Evolutionary conservation across 2,113 vertebrate species (phyloP).

Genomic region (Ceyx margarethae): DNA sequence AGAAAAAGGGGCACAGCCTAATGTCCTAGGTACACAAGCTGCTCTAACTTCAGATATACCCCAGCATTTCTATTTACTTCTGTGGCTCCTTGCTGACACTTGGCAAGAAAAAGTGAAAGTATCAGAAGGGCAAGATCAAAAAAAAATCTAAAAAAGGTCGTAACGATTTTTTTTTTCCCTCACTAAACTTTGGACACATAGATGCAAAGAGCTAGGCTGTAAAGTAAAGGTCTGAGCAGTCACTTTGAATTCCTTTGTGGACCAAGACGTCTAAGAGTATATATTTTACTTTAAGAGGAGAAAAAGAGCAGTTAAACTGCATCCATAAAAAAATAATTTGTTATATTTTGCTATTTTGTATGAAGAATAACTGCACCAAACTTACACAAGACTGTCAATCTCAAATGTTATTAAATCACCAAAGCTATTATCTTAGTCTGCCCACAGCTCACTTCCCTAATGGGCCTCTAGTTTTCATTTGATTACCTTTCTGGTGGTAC

Average conservation of each 20-base stretch:
- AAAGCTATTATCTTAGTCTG: neutral
- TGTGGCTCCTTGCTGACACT: neutral
- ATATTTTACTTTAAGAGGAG: neutral
- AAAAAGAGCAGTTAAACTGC: neutral
- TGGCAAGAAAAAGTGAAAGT: neutral
- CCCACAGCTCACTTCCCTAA: neutral
- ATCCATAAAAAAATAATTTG: neutral
- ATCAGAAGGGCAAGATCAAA: neutral
- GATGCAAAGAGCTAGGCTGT: neutral
- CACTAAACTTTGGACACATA: neutral
- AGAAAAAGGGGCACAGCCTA: neutral
- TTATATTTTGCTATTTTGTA: neutral
- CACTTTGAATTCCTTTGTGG: neutral
- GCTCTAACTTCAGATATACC: accelerated
- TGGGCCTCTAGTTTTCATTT: neutral
- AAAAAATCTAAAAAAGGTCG: neutral
- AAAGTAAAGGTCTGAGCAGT: neutral
- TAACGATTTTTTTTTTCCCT: neutral
- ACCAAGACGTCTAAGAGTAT: neutral
- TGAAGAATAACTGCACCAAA: neutral
- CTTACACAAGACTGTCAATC: neutral
- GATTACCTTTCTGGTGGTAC: neutral
- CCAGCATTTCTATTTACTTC: neutral
- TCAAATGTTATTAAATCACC: neutral
- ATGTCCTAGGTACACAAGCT: neutral